Evolutionary conservation across 2,113 vertebrate genomes (phyloP).

Genomic region (Girardinichthys multiradiatus): DNA sequence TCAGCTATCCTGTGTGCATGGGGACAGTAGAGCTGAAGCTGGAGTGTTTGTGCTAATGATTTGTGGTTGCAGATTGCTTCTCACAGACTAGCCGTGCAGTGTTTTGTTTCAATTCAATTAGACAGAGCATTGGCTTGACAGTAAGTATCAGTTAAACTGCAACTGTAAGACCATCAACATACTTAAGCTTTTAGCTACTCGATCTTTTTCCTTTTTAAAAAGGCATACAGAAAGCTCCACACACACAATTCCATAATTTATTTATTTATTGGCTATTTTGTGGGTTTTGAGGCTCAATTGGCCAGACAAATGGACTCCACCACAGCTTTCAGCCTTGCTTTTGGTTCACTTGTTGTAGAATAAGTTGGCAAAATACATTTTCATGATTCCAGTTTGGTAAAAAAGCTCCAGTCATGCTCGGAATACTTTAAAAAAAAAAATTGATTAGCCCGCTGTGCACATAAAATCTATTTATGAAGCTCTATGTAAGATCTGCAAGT

Average conservation of each 20-base stretch:
- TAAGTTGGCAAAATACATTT: slow-evolving; percentile 24
- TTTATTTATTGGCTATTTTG: slow-evolving; percentile 19
- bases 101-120: slow-evolving; percentile 59
- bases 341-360: slow-evolving; percentile 18
- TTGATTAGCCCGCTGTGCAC: too few species aligned
- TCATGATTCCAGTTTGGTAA: slow-evolving; percentile 33
- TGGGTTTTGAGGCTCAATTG: slow-evolving; percentile 47
- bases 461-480: neutral
- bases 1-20: neutral
- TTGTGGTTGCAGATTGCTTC: slow-evolving; percentile 49
- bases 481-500: neutral
- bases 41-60: slow-evolving; percentile 41
- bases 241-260: neutral
- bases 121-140: slow-evolving; percentile 35
- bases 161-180: slow-evolving; percentile 46
- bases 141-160: slow-evolving; percentile 66
- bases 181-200: slow-evolving; percentile 61
- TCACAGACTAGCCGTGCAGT: slow-evolving; percentile 30
- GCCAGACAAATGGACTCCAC: slow-evolving; percentile 38
- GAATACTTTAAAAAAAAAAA: too few species aligned
- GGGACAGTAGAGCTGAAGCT: slow-evolving; percentile 17
- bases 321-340: slow-evolving; percentile 27
- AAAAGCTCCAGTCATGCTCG: slow-evolving; percentile 36
- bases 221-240: slow-evolving; percentile 2
- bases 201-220: neutral